Percentiles rank a stretch among this genome's conserved stretches.
Evolutionary conservation across 2,113 vertebrate species (phyloP).

Genomic region (Scolopax mira): DNA sequence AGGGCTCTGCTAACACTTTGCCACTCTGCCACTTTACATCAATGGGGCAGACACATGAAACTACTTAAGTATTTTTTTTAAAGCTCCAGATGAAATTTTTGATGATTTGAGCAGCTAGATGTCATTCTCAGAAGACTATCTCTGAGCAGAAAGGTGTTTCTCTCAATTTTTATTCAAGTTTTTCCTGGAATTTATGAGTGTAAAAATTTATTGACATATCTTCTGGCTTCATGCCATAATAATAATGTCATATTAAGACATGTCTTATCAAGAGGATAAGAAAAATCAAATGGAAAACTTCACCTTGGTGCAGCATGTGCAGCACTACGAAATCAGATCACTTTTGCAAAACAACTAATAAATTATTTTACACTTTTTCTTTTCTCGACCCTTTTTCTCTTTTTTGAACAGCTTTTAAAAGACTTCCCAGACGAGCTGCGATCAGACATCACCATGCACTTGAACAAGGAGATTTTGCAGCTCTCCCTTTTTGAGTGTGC

Average conservation of each 20-base stretch:
- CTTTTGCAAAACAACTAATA: not conserved
- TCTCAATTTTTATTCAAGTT: not conserved
- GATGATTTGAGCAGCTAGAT: not conserved
- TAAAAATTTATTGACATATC: not conserved
- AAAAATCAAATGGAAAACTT: not conserved
- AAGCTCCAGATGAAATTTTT: not conserved
- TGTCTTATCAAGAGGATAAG: not conserved
- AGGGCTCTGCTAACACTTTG: not conserved
- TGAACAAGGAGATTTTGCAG: slow-evolving; percentile 98
- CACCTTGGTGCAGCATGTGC: fast-evolving
- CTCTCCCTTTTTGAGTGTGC: slow-evolving; percentile 93
- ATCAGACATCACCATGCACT: slow-evolving; percentile 97
- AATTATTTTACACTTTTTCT: not conserved
- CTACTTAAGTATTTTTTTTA: not conserved
- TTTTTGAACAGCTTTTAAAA: slow-evolving; percentile 86
- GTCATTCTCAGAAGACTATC: not conserved
- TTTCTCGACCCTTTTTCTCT: not conserved
- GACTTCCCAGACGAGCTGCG: slow-evolving; percentile 97
- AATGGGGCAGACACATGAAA: not conserved
- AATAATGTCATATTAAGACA: too few species aligned
- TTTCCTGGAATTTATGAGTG: not conserved
- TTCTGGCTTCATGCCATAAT: too few species aligned
- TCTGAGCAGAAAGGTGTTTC: not conserved
- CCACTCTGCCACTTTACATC: not conserved
- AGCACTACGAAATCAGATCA: not conserved